Percentiles rank a stretch among this genome's conserved stretches.
Evolutionary conservation across 2,113 vertebrate genomes (phyloP).

Genomic region (Aramus guarauna): DNA sequence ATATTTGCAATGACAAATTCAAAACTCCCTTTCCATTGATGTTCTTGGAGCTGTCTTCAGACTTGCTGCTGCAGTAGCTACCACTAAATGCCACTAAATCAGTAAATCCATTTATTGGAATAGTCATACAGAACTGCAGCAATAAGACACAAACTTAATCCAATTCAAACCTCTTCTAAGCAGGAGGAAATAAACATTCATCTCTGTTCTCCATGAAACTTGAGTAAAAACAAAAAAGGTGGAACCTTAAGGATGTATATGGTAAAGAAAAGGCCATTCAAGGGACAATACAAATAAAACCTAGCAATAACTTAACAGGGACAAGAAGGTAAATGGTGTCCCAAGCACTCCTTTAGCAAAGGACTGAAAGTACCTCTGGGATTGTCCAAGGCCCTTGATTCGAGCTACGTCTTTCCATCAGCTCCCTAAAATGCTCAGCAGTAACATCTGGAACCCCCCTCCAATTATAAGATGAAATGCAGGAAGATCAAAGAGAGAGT

Average conservation of each 20-base stretch:
- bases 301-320: background rate
- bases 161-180: background rate
- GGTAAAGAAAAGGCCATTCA: background rate
- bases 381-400: background rate
- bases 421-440: background rate
- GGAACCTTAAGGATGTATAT: background rate
- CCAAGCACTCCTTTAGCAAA: background rate
- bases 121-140: conserved; percentile 4
- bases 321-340: background rate
- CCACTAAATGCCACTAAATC: background rate
- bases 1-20: background rate
- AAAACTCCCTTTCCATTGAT: background rate
- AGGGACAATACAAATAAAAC: background rate
- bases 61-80: background rate
- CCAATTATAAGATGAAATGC: conserved; percentile 11
- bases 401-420: background rate
- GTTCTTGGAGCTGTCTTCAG: background rate
- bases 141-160: background rate
- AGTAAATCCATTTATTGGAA: conserved; percentile 46
- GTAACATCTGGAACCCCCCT: background rate
- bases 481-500: conserved; percentile 46
- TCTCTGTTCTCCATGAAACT: background rate
- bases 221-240: background rate
- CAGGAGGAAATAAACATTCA: background rate
- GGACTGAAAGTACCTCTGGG: background rate